Evolutionary conservation across 2,888 invertebrate species (phyloP), one percentile per base, ranked within the genome.

Genomic region (Plagodis pulveraria): DNA sequence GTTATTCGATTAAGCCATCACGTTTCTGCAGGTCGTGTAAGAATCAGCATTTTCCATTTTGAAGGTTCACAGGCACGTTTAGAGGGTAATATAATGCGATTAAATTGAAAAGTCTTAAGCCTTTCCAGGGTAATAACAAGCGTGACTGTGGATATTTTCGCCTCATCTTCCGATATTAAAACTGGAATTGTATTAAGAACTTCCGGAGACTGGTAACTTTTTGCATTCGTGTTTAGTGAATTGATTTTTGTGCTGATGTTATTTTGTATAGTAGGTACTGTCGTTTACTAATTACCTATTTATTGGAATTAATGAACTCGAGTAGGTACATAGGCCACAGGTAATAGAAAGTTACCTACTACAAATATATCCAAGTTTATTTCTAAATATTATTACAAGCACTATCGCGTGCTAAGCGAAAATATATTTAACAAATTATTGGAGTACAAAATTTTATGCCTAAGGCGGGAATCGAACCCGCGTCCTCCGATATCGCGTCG

Each of bases 131-230:
- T 89, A 91, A 91, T 91, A 91, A 89, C 84, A 72, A 80, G 83
- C 91, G 85, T 91, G 91, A 91, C 91, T 86, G 64, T 76, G 83
- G 81, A 84, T 82, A 85, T 86, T 89, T 86, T 79, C 72, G 76
- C 79, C 83, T 80, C 83, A 82, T 85, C 84, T 81, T 76, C 77
- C 86, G 81, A 86, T 87, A 90, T 89, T 87, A 87, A 38, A 88
- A 60, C 57, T 55, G 48, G 60, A 60, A 62, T 61, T 58, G 62
- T 56, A 58, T 58, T 59, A 51, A 47, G 43, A 51, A 11, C 41
- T 22, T 43, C 5, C 44, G 52, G 11, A 45, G 6, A 34, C 33
- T 45, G 10, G n/a, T 8, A 2, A 32, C 32, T 40, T 38, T 22
- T 45, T 38, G 35, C 0, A 44, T 8, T n/a, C n/a, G 6, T n/a